Evolutionary conservation across 2,888 invertebrate genomes (phyloP).

Genomic region (Dicyrtomina minuta): DNA sequence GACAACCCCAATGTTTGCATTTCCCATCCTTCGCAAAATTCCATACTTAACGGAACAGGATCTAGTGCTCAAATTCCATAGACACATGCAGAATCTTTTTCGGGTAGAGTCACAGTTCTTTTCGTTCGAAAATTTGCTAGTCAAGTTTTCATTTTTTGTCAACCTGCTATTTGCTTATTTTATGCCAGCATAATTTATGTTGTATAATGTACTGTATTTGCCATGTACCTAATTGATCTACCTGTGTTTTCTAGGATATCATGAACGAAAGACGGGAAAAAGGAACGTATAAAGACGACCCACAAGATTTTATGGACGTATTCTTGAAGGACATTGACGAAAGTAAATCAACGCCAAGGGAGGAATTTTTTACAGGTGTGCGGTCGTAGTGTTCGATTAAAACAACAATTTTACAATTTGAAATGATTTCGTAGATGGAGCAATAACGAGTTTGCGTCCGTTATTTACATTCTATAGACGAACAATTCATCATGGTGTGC

Average conservation of each 20-base stretch:
- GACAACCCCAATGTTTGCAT: conserved; percentile 27
- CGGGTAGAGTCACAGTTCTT: conserved; percentile 17
- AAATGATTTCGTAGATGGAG: too few relatives aligned
- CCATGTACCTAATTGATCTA: too few relatives aligned
- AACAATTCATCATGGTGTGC: conserved; percentile 40
- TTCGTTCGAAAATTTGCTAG: background rate
- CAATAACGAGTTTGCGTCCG: too few relatives aligned
- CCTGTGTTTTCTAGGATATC: conserved; percentile 30
- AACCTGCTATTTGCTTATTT: background rate
- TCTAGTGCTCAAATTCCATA: conserved; percentile 23
- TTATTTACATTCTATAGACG: conserved; percentile 34
- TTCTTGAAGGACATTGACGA: conserved; percentile 38
- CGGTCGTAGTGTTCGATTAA: background rate
- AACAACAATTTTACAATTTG: too few relatives aligned
- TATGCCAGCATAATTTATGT: too few relatives aligned
- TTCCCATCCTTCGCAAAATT: conserved; percentile 33
- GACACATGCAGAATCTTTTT: conserved; percentile 36
- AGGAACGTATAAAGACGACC: conserved; percentile 31
- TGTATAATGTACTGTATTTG: too few relatives aligned
- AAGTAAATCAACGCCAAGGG: conserved; percentile 5
- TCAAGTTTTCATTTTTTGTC: background rate
- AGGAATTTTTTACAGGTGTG: conserved; percentile 19
- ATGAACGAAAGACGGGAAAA: conserved; percentile 29
- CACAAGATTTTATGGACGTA: conserved; percentile 39
- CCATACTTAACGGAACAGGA: conserved; percentile 34